Conservation (phyloP, 1,140 invertebrate genomes). For the Drosophila sulfurigaster region DNA sequence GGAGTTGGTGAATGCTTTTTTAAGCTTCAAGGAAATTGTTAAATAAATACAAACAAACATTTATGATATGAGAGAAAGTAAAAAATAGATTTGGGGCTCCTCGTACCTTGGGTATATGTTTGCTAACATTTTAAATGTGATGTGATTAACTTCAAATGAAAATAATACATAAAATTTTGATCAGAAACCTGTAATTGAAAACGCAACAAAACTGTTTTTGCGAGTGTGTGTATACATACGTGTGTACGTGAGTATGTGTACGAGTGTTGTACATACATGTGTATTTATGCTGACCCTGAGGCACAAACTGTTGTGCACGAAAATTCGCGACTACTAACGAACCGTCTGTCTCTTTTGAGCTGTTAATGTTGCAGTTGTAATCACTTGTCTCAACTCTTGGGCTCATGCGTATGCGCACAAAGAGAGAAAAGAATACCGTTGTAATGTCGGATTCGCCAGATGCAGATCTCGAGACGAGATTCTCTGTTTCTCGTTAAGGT, state of each 20-base stretch:
- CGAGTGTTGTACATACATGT: not conserved
- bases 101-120: conserved; percentile 1
- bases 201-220: conserved; percentile 49
- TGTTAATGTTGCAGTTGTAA: not conserved
- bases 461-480: conserved; percentile 15
- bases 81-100: conserved; percentile 5
- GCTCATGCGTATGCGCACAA: conserved; percentile 20
- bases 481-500: conserved; percentile 51
- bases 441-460: conserved; percentile 13
- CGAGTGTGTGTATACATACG: not conserved
- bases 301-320: too few relatives aligned
- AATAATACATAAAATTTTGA: conserved; percentile 27
- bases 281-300: not conserved
- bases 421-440: conserved; percentile 26
- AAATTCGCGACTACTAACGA: too few relatives aligned
- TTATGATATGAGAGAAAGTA: not conserved
- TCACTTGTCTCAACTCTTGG: conserved; percentile 1
- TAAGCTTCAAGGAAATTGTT: not conserved
- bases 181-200: conserved; percentile 74
- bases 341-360: not conserved
- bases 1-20: conserved; percentile 26
- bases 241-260: not conserved
- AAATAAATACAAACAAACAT: not conserved
- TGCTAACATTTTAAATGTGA: conserved; percentile 31
- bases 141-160: conserved; percentile 46